phyloP scores from a whole-genome alignment of 2,888 invertebrate species.

The Phorcus lineatus region DNA sequence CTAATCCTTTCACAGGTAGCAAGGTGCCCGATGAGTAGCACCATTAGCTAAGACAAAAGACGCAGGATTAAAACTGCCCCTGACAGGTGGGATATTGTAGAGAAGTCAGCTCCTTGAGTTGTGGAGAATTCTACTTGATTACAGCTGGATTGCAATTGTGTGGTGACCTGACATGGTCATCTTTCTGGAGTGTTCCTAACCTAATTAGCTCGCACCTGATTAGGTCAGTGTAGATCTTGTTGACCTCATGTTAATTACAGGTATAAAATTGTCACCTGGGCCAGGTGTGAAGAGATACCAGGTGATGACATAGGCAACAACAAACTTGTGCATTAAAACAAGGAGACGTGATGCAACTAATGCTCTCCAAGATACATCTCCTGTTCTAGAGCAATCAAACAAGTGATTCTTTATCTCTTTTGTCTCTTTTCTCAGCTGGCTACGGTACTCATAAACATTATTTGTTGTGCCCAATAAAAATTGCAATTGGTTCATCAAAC shows the following conservation, averaged over 20 bases:
- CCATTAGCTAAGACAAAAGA: background rate
- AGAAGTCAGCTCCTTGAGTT: background rate
- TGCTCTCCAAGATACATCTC: background rate
- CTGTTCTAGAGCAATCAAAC: no score
- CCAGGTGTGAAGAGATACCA: slow-evolving; percentile 2
- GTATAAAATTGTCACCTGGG: slow-evolving; percentile 10
- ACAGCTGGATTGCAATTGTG: background rate
- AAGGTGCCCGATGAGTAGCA: background rate
- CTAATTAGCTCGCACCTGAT: background rate
- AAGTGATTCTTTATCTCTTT: no score
- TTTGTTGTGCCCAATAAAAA: no score
- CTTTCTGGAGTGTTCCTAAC: background rate
- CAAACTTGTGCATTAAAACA: background rate
- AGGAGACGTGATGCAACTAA: background rate
- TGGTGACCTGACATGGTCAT: background rate
- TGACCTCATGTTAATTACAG: slow-evolving; percentile 3
- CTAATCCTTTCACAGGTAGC: background rate
- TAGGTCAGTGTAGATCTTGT: background rate
- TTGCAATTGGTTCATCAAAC: no score
- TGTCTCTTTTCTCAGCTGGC: no score
- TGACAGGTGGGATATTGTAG: background rate
- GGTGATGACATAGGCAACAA: background rate
- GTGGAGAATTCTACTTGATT: slow-evolving; percentile 1
- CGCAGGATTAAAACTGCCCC: background rate
- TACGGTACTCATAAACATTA: no score